Evolutionary conservation across 1,140 invertebrate species (phyloP).

Genomic region (Xylocopa sonorina): DNA sequence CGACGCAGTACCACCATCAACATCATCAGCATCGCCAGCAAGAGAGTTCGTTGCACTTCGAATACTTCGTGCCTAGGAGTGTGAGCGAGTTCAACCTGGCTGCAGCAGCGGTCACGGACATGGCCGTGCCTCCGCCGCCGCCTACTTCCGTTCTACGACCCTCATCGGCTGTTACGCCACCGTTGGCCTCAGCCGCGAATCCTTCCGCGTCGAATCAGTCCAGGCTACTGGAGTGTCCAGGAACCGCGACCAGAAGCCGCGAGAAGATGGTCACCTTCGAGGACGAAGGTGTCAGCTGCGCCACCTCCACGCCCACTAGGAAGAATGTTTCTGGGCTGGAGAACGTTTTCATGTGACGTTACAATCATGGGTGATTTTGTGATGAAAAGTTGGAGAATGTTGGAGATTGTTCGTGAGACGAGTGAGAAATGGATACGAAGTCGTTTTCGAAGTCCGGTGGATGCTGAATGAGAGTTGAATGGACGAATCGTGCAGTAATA

Average conservation of each 20-base stretch:
- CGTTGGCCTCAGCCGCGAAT: constrained; percentile 46
- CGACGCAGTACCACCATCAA: constrained; percentile 71
- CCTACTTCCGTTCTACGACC: constrained; percentile 73
- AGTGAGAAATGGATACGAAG: too few species aligned
- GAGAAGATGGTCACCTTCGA: constrained; percentile 93
- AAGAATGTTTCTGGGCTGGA: constrained; percentile 76
- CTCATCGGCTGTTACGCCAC: constrained; percentile 62
- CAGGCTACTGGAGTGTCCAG: constrained; percentile 70
- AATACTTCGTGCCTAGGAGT: constrained; percentile 92
- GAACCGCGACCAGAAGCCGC: constrained; percentile 80
- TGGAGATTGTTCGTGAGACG: too few species aligned
- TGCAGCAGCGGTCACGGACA: constrained; percentile 81
- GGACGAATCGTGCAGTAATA: neutral
- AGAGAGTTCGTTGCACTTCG: constrained; percentile 85
- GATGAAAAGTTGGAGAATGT: too few species aligned
- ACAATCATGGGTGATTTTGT: constrained; percentile 9
- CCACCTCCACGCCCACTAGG: constrained; percentile 77
- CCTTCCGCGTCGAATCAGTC: constrained; percentile 65
- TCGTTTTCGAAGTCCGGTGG: neutral
- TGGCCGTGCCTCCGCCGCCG: constrained; percentile 80
- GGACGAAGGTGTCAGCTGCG: constrained; percentile 84
- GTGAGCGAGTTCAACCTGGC: constrained; percentile 91
- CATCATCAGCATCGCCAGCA: constrained; percentile 71
- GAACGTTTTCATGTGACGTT: constrained; percentile 86
- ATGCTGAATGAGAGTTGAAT: neutral